Base-by-base conservation (phyloP, 2,888 invertebrate species). In the Elaeidobius kamerunicus region DNA sequence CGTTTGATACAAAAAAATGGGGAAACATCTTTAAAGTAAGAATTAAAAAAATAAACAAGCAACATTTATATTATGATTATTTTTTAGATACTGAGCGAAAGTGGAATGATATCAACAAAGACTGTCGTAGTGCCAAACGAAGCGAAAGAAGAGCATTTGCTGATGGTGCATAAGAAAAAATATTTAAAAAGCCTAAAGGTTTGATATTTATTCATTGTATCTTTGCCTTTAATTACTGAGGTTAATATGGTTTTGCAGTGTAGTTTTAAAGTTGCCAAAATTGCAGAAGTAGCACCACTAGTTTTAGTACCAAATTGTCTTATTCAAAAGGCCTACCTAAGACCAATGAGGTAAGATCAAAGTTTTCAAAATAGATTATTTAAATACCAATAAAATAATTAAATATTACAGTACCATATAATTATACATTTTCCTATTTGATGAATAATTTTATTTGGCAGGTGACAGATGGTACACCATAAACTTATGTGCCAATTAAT, bases 1-100 rank as follows among this genome's bases (percentile, higher is more conserved):
- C 91, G 0, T 93, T 94, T 70, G 93, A 94, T 77, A 82, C 92
- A 1, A 81, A 82, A 59, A 94, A 94, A 76, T 93, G 93, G 85
- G 83, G 84, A 55, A 82, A 86, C 66, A 82, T 93, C 60, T 80
- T 83, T 62, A 74, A 81, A 76, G 86, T 85, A 71, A 56, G 61
- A 19, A n/a, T n/a, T n/a, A n/a, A n/a, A n/a, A n/a, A n/a, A n/a
- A n/a, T n/a, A n/a, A n/a, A n/a, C n/a, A n/a, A n/a, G n/a, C n/a
- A n/a, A n/a, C n/a, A n/a, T n/a, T n/a, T n/a, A n/a, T n/a, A n/a
- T n/a, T n/a, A n/a, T n/a, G n/a, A n/a, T 18, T 17, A 35, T 30
- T 36, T 54, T 55, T 38, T 55, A 67, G 66, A 63, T 59, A 59
- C 69, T 86, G 43, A 77, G 80, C 73, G 80, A 80, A 18, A 80